Evolutionary conservation across 2,113 vertebrate genomes (phyloP).

Genomic region (Cranoglanis bouderius): DNA sequence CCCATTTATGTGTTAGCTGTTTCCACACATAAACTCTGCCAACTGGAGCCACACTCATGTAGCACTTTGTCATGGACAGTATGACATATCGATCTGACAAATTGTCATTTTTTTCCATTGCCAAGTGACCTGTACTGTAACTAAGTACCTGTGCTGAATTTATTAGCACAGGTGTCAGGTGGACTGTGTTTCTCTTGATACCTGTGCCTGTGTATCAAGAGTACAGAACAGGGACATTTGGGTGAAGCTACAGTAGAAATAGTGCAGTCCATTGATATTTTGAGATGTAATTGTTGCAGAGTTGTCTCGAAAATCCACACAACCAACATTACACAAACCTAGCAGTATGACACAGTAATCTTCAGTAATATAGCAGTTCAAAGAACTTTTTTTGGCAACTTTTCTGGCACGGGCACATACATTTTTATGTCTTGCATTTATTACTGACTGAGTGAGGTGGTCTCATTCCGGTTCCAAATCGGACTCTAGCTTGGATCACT

Average conservation of each 20-base stretch:
- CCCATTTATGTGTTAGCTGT: too few species aligned
- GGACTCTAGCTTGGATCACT: background rate
- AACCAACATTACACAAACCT: background rate
- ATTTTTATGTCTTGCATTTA: background rate
- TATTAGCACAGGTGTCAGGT: too few species aligned
- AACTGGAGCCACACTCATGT: background rate
- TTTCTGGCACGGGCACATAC: background rate
- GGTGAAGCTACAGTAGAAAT: background rate
- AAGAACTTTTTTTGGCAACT: background rate
- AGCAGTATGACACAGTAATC: background rate
- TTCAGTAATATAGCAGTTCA: background rate
- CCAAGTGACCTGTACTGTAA: background rate
- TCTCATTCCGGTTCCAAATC: background rate
- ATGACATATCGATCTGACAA: background rate
- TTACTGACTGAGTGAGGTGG: background rate
- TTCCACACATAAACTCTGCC: background rate
- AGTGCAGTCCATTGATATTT: background rate
- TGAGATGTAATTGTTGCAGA: background rate
- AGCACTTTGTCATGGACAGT: background rate
- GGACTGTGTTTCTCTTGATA: too few species aligned
- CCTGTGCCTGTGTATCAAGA: background rate
- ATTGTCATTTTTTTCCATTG: background rate
- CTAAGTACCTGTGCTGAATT: background rate
- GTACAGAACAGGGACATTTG: background rate
- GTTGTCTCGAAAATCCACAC: background rate